These are phyloP conservation scores for Cephus cinctus DNA, from an alignment of 1,140 invertebrate genomes.

Conservation along the genomic window DNA sequence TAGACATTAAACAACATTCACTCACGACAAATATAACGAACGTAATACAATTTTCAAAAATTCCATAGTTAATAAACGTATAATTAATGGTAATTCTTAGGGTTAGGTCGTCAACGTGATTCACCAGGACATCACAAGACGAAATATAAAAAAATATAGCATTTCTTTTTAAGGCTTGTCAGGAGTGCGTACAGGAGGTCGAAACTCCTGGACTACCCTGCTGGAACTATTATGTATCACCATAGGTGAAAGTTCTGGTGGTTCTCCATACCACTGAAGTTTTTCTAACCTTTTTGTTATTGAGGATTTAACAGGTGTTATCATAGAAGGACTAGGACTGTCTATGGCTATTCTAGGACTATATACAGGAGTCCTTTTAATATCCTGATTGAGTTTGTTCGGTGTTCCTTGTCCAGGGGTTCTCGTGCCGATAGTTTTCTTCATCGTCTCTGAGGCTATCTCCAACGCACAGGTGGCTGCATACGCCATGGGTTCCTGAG, in stretches of 20 bases:
- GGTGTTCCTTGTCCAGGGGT: conserved; percentile 13
- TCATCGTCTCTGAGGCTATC: conserved; percentile 37
- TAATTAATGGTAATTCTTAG: too few species aligned
- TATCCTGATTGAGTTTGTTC: too few species aligned
- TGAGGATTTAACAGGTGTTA: background rate
- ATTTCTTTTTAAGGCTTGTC: too few species aligned
- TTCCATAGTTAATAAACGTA: too few species aligned
- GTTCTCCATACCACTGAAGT: conserved; percentile 38
- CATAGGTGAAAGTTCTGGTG: conserved; percentile 38
- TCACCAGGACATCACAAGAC: too few species aligned
- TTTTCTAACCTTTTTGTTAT: conserved; percentile 37
- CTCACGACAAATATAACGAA: too few species aligned
- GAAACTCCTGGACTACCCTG: conserved; percentile 32
- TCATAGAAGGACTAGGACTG: background rate
- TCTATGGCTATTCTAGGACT: conserved; percentile 8
- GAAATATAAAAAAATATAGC: too few species aligned
- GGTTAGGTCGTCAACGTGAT: too few species aligned
- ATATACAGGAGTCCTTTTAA: too few species aligned
- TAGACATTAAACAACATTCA: too few species aligned
- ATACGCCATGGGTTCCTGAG: conserved; percentile 37
- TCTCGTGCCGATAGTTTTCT: conserved; percentile 26
- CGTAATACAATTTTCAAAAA: too few species aligned
- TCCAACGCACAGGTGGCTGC: conserved; percentile 28
- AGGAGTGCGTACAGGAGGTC: conserved; percentile 19
- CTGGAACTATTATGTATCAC: conserved; percentile 26